phyloP scores from a whole-genome alignment of 2,113 vertebrate species.

The Serilophus lunatus region DNA sequence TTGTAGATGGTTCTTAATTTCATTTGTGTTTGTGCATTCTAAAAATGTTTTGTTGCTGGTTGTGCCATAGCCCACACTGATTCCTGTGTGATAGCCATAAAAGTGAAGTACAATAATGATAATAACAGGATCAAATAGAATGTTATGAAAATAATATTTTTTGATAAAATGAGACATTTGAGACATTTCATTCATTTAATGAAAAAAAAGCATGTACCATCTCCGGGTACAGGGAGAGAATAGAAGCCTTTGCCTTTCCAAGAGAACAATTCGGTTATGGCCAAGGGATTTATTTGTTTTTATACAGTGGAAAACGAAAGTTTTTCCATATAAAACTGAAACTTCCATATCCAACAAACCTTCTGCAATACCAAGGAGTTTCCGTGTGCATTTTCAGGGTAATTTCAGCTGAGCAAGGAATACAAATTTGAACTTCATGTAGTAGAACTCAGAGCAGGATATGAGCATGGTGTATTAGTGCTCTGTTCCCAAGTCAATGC shows the following conservation, averaged over 20 bases:
- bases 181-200: background rate
- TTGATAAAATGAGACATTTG: background rate
- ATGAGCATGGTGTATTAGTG: fast-evolving
- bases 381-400: background rate
- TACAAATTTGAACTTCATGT: background rate
- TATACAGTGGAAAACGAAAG: background rate
- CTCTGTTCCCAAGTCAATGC: background rate
- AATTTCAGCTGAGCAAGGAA: fast-evolving
- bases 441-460: background rate
- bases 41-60: background rate
- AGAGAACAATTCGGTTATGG: background rate
- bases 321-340: background rate
- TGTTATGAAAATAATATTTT: background rate
- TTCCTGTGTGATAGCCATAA: background rate
- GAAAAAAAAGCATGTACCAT: background rate
- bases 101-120: background rate
- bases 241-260: background rate
- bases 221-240: background rate
- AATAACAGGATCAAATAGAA: background rate
- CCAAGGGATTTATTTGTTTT: background rate
- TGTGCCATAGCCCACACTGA: background rate
- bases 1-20: background rate
- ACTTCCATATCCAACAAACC: background rate
- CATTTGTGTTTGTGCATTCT: background rate
- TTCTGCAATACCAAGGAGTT: background rate